Evolutionary conservation across 2,888 invertebrate genomes (phyloP).

Genomic region (Noctua fimbriata): DNA sequence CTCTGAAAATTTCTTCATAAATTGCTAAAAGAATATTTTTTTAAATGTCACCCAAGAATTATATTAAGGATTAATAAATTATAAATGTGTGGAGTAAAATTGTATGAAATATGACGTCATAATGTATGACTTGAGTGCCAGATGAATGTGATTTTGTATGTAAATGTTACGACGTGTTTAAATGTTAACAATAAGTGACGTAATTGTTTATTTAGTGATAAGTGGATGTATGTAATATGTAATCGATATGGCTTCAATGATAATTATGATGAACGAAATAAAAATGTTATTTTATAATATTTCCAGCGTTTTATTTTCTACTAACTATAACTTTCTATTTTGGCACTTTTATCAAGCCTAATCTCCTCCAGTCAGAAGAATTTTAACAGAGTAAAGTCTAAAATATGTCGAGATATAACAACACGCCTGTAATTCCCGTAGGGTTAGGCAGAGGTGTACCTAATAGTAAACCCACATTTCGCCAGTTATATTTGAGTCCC

Average conservation of each 20-base stretch:
- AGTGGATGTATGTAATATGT: slow-evolving; percentile 84
- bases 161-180: slow-evolving; percentile 79
- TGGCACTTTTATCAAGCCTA: not conserved
- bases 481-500: too few species aligned
- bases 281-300: slow-evolving; percentile 88
- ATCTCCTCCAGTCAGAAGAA: not conserved
- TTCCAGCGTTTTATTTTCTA: slow-evolving; percentile 66
- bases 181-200: slow-evolving; percentile 75
- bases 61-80: slow-evolving; percentile 38
- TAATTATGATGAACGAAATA: slow-evolving; percentile 83
- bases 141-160: slow-evolving; percentile 87
- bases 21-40: slow-evolving; percentile 57
- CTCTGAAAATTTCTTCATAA: slow-evolving; percentile 13
- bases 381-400: not conserved
- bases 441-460: too few species aligned
- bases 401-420: not conserved
- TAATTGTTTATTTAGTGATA: slow-evolving; percentile 81
- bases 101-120: slow-evolving; percentile 68
- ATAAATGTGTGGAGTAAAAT: slow-evolving; percentile 53
- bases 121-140: slow-evolving; percentile 83
- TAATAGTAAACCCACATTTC: too few species aligned
- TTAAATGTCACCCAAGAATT: slow-evolving; percentile 36
- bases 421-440: too few species aligned
- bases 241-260: slow-evolving; percentile 85
- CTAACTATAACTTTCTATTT: not conserved